Evolutionary conservation across 2,113 vertebrate genomes (phyloP), one percentile per base, ranked within the genome.

Genomic region (Chloropsis hardwickii): DNA sequence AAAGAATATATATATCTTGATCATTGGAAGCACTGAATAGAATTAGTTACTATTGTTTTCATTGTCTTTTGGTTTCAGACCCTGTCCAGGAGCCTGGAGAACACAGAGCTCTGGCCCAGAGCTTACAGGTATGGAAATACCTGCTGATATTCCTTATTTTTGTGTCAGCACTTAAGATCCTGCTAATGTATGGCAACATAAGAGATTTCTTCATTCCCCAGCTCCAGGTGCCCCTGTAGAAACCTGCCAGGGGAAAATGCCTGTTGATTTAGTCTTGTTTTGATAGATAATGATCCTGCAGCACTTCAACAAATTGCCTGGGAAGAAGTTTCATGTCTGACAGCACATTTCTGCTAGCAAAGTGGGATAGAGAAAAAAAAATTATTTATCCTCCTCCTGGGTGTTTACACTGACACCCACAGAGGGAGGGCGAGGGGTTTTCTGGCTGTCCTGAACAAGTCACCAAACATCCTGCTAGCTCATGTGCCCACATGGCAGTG

Each of bases 191-290:
- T 0, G 98, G 97, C 31, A 99, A 92, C 21, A 67, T 44, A 27
- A 97, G 94, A 5, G 98, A 96, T 81, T 98, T 99, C 87, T 98
- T 98, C 60, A 95, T 98, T 57, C 97, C 98, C 74, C 97, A 97
- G 58, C 98, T 98, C 98, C 98, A 99, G 24, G 95, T 93, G 5
- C 98, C 98, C 21, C 97, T 95, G 90, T 98, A 99, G 94, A 98
- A 99, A 83, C 98, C 98, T 0, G 98, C 97, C 83, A 99, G 86
- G 73, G 98, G 65, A 17, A 86, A 69, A 15, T 98, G 97, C 64
- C 95, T 93, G 60, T 93, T 96, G 77, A 78, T 94, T 53, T 95
- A 91, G 29, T 97, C 94, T 3, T 98, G 95, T 10, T 93, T 82
- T 0, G 94, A 94, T 64, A 99, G 94, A 62, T 98, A 99, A 58